phyloP scores from a whole-genome alignment of 2,113 vertebrate genomes.

The Bos taurus region ARS-UCD2.0 NC_037336.1:67447001-67447500 shows the following conservation, averaged over 20 bases:
- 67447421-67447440: not conserved
- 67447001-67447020: not conserved
- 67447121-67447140: conserved; percentile 84
- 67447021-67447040: not conserved
- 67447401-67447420: not conserved
- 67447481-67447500: not conserved
- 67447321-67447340: rapidly evolving
- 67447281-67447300: conserved; percentile 97
- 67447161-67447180: conserved; percentile 94
- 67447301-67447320: conserved; percentile 92
- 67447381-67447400: not conserved
- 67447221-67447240: conserved; percentile 97
- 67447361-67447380: not conserved
- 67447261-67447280: conserved; percentile 91
- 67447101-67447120: not conserved
- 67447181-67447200: conserved; percentile 97
- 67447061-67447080: not conserved
- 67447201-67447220: conserved; percentile 91
- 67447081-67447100: conserved; percentile 10
- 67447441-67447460: not conserved
- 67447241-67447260: conserved; percentile 93
- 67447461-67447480: not conserved
- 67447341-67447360: not conserved
- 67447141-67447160: conserved; percentile 83
- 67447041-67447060: not conserved